Conservation (phyloP, 2,888 invertebrate genomes). For the Drosophila stalkeri region DNA sequence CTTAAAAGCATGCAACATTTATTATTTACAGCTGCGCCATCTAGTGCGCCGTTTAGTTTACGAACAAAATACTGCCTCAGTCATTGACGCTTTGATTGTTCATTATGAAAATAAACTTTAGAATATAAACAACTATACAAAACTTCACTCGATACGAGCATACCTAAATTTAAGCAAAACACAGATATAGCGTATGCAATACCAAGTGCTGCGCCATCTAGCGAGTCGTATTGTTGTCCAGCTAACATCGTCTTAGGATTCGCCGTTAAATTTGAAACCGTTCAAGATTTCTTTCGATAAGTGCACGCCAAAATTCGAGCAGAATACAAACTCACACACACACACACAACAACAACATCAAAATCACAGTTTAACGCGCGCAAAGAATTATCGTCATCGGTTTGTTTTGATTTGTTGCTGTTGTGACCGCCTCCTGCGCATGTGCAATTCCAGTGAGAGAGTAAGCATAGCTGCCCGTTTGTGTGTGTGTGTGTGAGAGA, state of each 20-base stretch:
- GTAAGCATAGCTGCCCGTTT: background rate
- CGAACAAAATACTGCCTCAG: background rate
- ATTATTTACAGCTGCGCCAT: background rate
- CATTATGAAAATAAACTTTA: slow-evolving; percentile 5
- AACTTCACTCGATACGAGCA: background rate
- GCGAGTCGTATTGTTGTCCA: slow-evolving; percentile 1
- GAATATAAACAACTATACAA: background rate
- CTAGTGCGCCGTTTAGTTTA: background rate
- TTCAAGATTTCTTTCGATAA: background rate
- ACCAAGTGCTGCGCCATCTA: slow-evolving; percentile 32
- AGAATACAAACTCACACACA: background rate
- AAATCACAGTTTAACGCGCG: slow-evolving; percentile 13
- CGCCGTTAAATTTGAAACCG: slow-evolving; percentile 8
- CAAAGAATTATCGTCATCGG: slow-evolving; percentile 51
- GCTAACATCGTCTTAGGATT: slow-evolving; percentile 4
- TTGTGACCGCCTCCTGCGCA: slow-evolving; percentile 64
- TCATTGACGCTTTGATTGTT: background rate
- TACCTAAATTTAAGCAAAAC: slow-evolving; percentile 1
- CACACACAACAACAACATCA: background rate
- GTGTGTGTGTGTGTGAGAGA: slow-evolving; percentile 15
- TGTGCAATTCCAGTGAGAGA: slow-evolving; percentile 54
- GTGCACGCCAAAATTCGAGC: slow-evolving; percentile 9
- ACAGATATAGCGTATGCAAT: slow-evolving; percentile 18
- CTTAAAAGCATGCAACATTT: slow-evolving; percentile 21
- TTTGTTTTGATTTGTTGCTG: slow-evolving; percentile 10